Base-by-base conservation (phyloP, 1,140 invertebrate genomes). In the Ceratina calcarata region DNA sequence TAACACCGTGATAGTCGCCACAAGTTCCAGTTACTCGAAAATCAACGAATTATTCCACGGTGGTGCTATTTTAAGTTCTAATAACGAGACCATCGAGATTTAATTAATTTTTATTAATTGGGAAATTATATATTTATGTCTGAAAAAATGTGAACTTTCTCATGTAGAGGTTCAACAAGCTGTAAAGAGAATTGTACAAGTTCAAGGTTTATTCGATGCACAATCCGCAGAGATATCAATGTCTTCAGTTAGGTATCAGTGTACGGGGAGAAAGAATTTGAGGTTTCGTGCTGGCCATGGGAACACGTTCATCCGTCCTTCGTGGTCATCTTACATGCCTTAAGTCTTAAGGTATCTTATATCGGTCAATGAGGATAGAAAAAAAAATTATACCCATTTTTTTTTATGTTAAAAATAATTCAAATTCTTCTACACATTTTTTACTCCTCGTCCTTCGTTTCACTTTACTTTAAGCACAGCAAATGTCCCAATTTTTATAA, bases 271-370 rank as follows among this genome's bases (percentile, higher is more conserved):
- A 57, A 67, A 81, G 45, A 57, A 77, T 81, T 77, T 71, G 37
- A 67, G 74, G 32, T 45, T 81, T 61, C 58, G 3, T 49, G 55
- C 6, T 62, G 58, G 13, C 20, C 49, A 20, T n/a, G 66, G 64
- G 49, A 64, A 75, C 27, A 8, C 16, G n/a, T n/a, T 55, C 32
- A 16, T 75, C 75, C 71, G 49, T 67, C 76, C 57, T 80, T 61
- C 32, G 24, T 18, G 49, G 58, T 49, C 22, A 18, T 57, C n/a
- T 66, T 27, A n/a, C 20, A 60, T 68, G 18, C 55, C 57, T 65
- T 27, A 51, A 32, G 20, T 37, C 57, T 77, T 32, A 62, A 24
- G 61, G 61, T 67, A 58, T 62, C 67, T 22, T 20, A 32, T 64
- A 66, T 22, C 45, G 27, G 15, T 37, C 8, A 32, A 49, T 32